Evolutionary conservation across 2,113 vertebrate genomes (phyloP), one percentile per base, ranked within the genome.

Genomic region (Strix aluco): DNA sequence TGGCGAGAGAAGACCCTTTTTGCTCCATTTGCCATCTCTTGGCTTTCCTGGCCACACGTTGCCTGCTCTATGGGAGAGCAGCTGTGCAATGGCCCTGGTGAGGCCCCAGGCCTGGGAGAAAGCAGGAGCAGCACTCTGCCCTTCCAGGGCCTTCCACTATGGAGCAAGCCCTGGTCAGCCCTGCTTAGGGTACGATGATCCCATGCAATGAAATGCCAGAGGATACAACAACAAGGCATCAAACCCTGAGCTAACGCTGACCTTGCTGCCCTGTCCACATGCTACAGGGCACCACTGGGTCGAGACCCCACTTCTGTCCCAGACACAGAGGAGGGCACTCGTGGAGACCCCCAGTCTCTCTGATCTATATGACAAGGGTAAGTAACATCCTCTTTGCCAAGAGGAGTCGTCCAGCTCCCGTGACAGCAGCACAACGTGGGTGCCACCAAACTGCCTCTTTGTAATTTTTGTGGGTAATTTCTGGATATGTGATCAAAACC

Each of bases 1-100:
- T 98, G 89, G 27, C 17, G 19, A 70, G 52, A 86, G 54, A 91
- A 86, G 21, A 94, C 21, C 36, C 42, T 26, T 65, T 63, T 42
- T 66, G 54, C 67, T 88, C 67, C 11, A 0, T 32, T 54, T 20
- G 20, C 57, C 5, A 46, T 23, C 59, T 65, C 36, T 74, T 6
- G 30, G 49, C 44, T 59, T 29, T 74, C 30, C 65, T 38, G 62
- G 55, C 51, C 30, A 15, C 29, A 13, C 12, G 6, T 3, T 62
- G 29, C 42, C n/a, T 32, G 32, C 40, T 36, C 6, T 26, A 40
- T 0, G 0, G 40, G 21, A 47, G 10, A 55, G 27, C 26, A 32
- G 40, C 38, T 61, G 25, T 26, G 58, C 72, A 34, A 18, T 0
- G 11, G 36, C 44, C 69, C 22, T 40, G 32, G 20, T 15, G 38